Evolutionary conservation across 1,140 invertebrate species (phyloP).

Genomic region (Penaeus chinensis): DNA sequence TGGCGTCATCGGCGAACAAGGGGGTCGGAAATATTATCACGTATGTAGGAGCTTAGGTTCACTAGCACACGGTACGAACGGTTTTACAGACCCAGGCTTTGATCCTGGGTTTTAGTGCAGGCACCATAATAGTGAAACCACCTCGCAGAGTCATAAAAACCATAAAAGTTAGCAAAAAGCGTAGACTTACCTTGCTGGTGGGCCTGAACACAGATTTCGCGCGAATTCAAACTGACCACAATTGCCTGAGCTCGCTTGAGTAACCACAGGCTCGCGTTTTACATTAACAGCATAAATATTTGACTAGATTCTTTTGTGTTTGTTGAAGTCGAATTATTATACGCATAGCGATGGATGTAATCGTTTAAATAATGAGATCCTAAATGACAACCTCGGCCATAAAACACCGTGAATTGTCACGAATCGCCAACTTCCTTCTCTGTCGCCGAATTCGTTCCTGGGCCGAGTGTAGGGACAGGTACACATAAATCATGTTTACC

Average conservation of each 20-base stretch:
- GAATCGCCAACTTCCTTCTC: constrained; percentile 40
- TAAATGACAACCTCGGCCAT: background rate
- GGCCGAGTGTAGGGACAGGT: constrained; percentile 33
- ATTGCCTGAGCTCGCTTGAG: constrained; percentile 48
- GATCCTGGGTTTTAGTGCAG: constrained; percentile 44
- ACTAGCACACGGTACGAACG: constrained; percentile 14
- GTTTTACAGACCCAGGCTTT: constrained; percentile 31
- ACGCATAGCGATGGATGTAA: no score
- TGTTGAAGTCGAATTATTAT: no score
- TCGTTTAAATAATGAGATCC: background rate
- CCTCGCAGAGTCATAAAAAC: constrained; percentile 54
- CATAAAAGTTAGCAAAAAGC: constrained; percentile 51
- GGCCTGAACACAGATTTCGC: constrained; percentile 57
- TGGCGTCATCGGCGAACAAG: constrained; percentile 47
- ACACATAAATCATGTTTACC: constrained; percentile 45
- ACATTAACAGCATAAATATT: background rate
- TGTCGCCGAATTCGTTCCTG: background rate
- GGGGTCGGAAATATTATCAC: constrained; percentile 32
- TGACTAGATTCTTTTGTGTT: background rate
- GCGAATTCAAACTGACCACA: constrained; percentile 58
- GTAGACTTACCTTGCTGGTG: constrained; percentile 54
- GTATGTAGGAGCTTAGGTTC: constrained; percentile 15
- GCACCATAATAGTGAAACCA: constrained; percentile 47
- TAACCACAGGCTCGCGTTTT: background rate
- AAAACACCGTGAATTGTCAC: constrained; percentile 11